These are phyloP conservation scores for Chromobotia macracanthus DNA, from an alignment of 2,797 vertebrate species.

Conservation along the genomic window DNA sequence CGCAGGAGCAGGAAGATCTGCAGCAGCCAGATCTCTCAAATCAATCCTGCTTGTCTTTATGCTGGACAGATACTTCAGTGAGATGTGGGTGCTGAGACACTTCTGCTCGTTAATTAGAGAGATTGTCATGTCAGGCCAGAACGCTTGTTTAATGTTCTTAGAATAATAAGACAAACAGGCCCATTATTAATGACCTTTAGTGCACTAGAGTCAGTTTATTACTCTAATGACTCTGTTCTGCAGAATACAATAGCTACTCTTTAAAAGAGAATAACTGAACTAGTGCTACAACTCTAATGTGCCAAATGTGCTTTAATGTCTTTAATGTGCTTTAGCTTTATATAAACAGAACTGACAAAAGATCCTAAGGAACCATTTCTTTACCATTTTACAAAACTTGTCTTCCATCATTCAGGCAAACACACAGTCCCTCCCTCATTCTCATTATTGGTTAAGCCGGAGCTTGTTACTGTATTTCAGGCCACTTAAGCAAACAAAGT, in stretches of 20 bases:
- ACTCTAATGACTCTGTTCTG: not conserved
- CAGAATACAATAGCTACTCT: not conserved
- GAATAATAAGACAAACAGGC: slow-evolving; percentile 39
- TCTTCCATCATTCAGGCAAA: not conserved
- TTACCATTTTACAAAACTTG: not conserved
- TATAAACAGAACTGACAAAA: not conserved
- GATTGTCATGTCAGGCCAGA: slow-evolving; percentile 2
- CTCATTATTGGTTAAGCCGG: too few species aligned
- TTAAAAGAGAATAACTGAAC: not conserved
- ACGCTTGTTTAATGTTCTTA: slow-evolving; percentile 43
- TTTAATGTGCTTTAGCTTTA: too few species aligned
- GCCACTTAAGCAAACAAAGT: too few species aligned
- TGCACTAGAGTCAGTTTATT: not conserved
- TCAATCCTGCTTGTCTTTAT: slow-evolving; percentile 9
- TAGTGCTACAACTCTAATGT: not conserved
- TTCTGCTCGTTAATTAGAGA: slow-evolving; percentile 2
- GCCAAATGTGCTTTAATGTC: too few species aligned
- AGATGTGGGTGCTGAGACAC: slow-evolving; percentile 11
- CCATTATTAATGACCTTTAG: slow-evolving; percentile 34
- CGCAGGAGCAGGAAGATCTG: slow-evolving; percentile 20
- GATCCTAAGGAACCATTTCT: not conserved
- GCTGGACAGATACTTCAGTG: not conserved
- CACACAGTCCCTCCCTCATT: not conserved
- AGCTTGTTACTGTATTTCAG: too few species aligned
- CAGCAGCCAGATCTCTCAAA: slow-evolving; percentile 15